Percentiles rank a stretch among this genome's conserved stretches.
phyloP scores from a whole-genome alignment of 2,888 invertebrate genomes.

The Ophion obscuratus region DNA sequence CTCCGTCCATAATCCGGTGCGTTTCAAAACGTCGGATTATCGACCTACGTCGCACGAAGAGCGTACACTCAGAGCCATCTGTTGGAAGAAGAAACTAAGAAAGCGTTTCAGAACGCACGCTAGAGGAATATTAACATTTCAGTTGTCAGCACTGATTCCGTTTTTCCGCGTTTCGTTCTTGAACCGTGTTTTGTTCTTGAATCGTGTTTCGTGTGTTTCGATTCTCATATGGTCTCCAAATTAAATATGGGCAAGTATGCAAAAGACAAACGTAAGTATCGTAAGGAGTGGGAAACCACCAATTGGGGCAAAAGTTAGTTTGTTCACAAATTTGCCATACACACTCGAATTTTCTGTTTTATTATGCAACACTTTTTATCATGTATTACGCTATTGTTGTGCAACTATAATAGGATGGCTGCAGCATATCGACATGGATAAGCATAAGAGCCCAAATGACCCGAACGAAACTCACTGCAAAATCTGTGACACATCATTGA shows the following conservation, averaged over 20 bases:
- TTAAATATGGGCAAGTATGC: constrained; percentile 14
- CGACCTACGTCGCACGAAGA: no score
- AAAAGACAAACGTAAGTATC: constrained; percentile 40
- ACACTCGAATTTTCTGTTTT: background rate
- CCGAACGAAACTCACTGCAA: constrained; percentile 32
- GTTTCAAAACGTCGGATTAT: no score
- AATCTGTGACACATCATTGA: constrained; percentile 9
- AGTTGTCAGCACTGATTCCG: no score
- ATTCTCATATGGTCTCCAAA: no score
- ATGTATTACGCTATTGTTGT: background rate
- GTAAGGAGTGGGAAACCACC: constrained; percentile 34
- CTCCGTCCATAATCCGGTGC: no score
- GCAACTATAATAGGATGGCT: constrained; percentile 21
- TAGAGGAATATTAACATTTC: no score
- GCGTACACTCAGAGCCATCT: no score
- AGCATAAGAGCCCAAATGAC: constrained; percentile 17
- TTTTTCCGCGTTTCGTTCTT: no score
- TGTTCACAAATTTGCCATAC: constrained; percentile 9
- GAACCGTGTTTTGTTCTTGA: no score
- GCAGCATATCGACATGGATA: constrained; percentile 24
- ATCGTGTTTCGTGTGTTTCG: no score
- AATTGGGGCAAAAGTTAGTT: constrained; percentile 29
- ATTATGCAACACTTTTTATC: background rate
- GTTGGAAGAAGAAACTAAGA: no score
- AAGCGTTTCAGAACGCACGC: no score